These are phyloP conservation scores for Drosophila macrospina DNA, from an alignment of 2,888 invertebrate genomes.

Conservation along the genomic window DNA sequence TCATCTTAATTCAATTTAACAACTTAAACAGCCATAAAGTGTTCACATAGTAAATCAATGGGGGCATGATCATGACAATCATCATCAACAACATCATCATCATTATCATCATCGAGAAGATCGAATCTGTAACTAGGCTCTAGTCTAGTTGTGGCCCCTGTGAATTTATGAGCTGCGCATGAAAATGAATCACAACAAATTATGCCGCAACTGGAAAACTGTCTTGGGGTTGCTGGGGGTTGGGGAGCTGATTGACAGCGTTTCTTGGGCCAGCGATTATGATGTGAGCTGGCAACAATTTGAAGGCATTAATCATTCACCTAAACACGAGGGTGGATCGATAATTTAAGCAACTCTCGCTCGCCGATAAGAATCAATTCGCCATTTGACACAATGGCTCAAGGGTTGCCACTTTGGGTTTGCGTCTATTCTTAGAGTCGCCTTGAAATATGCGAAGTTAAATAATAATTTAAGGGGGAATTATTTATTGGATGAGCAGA, in stretches of 20 bases:
- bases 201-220: constrained; percentile 60
- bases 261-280: constrained; percentile 55
- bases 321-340: constrained; percentile 64
- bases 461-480: constrained; percentile 24
- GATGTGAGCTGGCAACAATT: constrained; percentile 74
- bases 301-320: constrained; percentile 68
- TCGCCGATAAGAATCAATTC: constrained; percentile 37
- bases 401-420: not conserved
- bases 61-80: constrained; percentile 42
- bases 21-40: constrained; percentile 84
- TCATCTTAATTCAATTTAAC: constrained; percentile 84
- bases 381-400: constrained; percentile 30
- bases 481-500: constrained; percentile 60
- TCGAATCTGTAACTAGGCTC: constrained; percentile 7
- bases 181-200: constrained; percentile 82
- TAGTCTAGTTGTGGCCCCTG: constrained; percentile 28
- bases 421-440: constrained; percentile 5
- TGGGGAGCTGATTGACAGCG: constrained; percentile 63
- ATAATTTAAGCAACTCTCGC: constrained; percentile 43
- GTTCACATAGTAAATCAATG: constrained; percentile 83
- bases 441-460: constrained; percentile 19
- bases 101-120: constrained; percentile 2
- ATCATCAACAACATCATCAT: constrained; percentile 32
- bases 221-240: constrained; percentile 35
- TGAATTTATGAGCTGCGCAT: constrained; percentile 78